Evolutionary conservation across 2,888 invertebrate species (phyloP), one percentile per base, ranked within the genome.

Genomic region (Cataglyphis altisquamis): DNA sequence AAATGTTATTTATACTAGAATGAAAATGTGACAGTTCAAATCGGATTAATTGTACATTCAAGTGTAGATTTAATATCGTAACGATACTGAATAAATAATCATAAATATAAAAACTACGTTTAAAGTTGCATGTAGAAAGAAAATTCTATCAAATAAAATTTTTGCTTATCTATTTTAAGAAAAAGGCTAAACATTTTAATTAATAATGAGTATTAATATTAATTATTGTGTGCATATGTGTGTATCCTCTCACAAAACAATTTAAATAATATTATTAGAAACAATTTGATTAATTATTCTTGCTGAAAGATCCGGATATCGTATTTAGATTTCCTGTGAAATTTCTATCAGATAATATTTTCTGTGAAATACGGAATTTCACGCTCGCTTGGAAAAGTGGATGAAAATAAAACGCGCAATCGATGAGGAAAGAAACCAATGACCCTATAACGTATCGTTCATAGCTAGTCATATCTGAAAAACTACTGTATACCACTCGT

Each of bases 351-450:
- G 60, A 48, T 78, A 60, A 78, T 45, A 55, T 70, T 70, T 80
- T 80, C 60, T 60, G 60, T 68, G 45, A 78, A 68, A 78, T 68
- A 48, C 45, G 60, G 12, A 70, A 70, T 70, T 80, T 68, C 45
- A 80, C 60, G 70, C 70, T 68, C 70, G 78, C 78, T 80, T 80
- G 68, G 70, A 18, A 70, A 80, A 62, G 45, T 70, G 70, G 60
- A 70, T 78, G 78, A 60, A 80, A 62, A 80, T 80, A 80, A 80
- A 80, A 80, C 60, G 78, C 45, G 60, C 70, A 80, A 62, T 62
- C 70, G 60, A 80, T 68, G 78, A 45, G 68, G 68, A 60, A 60
- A 80, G 70, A 36, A 70, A 80, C 41, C 68, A 78, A 78, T 78
- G 78, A 78, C 45, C 60, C 60, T 70, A 78, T 70, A 80, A 80